Base-by-base conservation (phyloP, 2,888 invertebrate species). In the Xestobium rufovillosum region DNA sequence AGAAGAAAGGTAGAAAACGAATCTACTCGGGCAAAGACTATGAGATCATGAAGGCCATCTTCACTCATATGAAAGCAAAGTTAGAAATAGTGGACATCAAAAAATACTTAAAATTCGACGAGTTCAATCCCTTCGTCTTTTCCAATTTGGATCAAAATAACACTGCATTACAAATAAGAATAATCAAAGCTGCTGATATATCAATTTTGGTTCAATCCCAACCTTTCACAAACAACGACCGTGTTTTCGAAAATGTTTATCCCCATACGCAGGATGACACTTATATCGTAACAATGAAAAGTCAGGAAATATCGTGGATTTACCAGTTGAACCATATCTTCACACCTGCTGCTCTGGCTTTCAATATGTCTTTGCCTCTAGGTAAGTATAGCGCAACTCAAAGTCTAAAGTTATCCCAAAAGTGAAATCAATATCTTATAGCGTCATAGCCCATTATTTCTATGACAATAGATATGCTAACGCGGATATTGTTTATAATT, bases 161-260 rank as follows among this genome's bases (percentile, higher is more conserved):
- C 30, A 26, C 36, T 1, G 41, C 36, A 4, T 8, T 29, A 9
- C 44, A 45, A 14, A 27, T 15, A 13, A 13, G 27, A 11, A 36
- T 47, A 15, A 31, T 49, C 15, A 34, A 38, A 16, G 15, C 25
- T n/a, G 17, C 19, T 14, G 34, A 42, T 9, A 44, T 47, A 30
- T 35, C 40, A 9, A 11, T 45, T 14, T 36, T 45, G 23, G 25
- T 45, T 9, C 42, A 45, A 34, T 47, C 49, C 2, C 45, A 48
- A 23, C 32, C 31, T 15, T 42, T 45, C 32, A 33, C 33, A 15
- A 33, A 33, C 3, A 29, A 43, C 17, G 45, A 49, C 27, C 41
- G 40, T 9, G 34, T 49, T 33, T 14, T 46, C 12, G 49, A 49
- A n/a, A 43, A 44, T 23, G 23, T 43, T 23, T 46, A 49, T 36